A percentile compares a stretch with the other conserved stretches of the same genome.
Evolutionary conservation across 2,113 vertebrate genomes (phyloP).

Genomic region (Protobothrops flavoviridis): DNA sequence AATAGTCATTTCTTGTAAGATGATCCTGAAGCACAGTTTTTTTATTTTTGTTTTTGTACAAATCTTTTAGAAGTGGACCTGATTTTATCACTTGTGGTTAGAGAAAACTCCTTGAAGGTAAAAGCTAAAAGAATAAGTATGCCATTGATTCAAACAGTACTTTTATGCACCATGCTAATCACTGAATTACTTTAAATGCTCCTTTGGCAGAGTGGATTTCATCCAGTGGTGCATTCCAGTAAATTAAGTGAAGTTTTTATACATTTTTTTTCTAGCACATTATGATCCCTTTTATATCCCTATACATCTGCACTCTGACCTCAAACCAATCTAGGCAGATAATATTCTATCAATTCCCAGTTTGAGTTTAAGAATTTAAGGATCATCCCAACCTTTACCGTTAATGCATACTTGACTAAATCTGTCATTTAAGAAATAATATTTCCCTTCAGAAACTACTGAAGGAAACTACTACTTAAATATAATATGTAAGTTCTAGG

Average conservation of each 20-base stretch:
- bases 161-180: background rate
- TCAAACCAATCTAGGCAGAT: background rate
- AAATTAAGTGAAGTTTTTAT: background rate
- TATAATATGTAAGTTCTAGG: background rate
- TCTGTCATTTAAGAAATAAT: background rate
- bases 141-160: conserved; percentile 18
- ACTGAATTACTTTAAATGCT: conserved; percentile 19
- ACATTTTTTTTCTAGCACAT: conserved; percentile 11
- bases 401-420: background rate
- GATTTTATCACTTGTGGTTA: background rate
- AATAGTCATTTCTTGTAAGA: background rate
- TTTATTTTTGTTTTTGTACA: background rate
- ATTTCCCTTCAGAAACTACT: background rate
- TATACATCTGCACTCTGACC: background rate
- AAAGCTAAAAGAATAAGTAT: conserved; percentile 25
- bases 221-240: background rate
- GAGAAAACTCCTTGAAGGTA: background rate
- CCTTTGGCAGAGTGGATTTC: background rate
- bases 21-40: background rate
- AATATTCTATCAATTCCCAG: background rate
- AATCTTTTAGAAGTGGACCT: conserved; percentile 19
- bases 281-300: conserved; percentile 12
- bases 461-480: background rate
- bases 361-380: conserved; percentile 13
- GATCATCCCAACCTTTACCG: background rate